phyloP scores from a whole-genome alignment of 2,888 invertebrate genomes.

The Euzophera pinguis region DNA sequence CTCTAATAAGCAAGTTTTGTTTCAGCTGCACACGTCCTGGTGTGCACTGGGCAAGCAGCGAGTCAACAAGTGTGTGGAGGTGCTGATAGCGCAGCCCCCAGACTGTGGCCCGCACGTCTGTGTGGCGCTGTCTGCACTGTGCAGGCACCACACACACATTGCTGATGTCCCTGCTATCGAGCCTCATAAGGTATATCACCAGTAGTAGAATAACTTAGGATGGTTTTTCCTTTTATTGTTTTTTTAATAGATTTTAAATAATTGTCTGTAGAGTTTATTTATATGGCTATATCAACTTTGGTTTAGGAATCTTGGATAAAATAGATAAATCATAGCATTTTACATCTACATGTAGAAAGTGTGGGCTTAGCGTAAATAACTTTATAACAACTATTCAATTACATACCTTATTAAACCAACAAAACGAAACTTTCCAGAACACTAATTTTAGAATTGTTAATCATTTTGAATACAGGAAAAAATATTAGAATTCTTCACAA shows the following conservation, averaged over 20 bases:
- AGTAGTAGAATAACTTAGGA: too few species aligned
- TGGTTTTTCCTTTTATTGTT: too few species aligned
- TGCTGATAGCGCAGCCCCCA: slow-evolving; percentile 64
- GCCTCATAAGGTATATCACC: slow-evolving; percentile 78
- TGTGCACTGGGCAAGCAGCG: slow-evolving; percentile 57
- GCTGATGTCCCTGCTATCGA: slow-evolving; percentile 67
- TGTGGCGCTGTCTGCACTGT: slow-evolving; percentile 83
- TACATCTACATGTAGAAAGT: too few species aligned
- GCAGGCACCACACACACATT: slow-evolving; percentile 75
- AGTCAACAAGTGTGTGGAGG: slow-evolving; percentile 70
- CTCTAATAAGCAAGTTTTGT: neutral
- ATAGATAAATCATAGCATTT: too few species aligned
- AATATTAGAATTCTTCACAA: slow-evolving; percentile 85
- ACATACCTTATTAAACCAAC: too few species aligned
- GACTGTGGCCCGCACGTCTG: slow-evolving; percentile 78
- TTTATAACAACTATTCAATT: too few species aligned
- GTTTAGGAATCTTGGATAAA: too few species aligned
- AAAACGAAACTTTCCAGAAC: too few species aligned
- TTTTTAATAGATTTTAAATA: too few species aligned
- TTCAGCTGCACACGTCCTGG: slow-evolving; percentile 68
- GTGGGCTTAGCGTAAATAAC: too few species aligned
- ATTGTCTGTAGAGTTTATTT: too few species aligned
- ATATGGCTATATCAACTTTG: too few species aligned
- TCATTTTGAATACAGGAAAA: slow-evolving; percentile 60
- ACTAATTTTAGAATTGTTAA: neutral